Conservation (phyloP, 1,140 invertebrate genomes). For the Drosophila paulistorum region DNA sequence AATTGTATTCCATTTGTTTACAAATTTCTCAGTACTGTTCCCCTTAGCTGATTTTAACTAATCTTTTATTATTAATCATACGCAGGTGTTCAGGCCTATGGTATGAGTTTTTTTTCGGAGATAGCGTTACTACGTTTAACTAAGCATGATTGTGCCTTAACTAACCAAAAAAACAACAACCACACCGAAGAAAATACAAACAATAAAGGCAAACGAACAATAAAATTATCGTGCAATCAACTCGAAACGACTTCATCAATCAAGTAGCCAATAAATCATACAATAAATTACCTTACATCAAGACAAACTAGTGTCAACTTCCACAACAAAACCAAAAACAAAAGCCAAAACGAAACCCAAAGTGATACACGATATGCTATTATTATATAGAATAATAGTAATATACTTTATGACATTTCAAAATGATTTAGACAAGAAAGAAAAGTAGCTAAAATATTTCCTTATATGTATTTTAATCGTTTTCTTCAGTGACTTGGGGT, state of each 20-base stretch:
- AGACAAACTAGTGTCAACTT: conserved; percentile 64
- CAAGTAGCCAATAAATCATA: conserved; percentile 69
- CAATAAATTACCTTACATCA: conserved; percentile 67
- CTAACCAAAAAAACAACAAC: background rate
- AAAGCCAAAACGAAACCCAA: background rate
- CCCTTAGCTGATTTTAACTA: conserved; percentile 51
- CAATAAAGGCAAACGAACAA: conserved; percentile 31
- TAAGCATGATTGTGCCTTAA: background rate
- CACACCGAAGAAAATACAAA: background rate
- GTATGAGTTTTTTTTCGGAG: background rate
- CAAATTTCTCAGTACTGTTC: conserved; percentile 15
- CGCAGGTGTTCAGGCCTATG: conserved; percentile 46
- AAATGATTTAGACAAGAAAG: background rate
- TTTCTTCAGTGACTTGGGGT: too few species aligned
- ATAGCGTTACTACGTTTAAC: background rate
- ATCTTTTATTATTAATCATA: conserved; percentile 62
- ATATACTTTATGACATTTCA: background rate
- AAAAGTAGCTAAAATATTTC: background rate
- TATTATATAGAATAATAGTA: background rate
- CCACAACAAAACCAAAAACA: conserved; percentile 23
- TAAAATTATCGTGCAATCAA: conserved; percentile 68
- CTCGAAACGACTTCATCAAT: conserved; percentile 69
- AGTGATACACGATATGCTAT: conserved; percentile 4
- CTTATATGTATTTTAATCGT: background rate
- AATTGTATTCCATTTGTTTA: conserved; percentile 44